These are phyloP conservation scores for Amazona finschi DNA, from an alignment of 2,797 vertebrate genomes.

Conservation along the genomic window DNA sequence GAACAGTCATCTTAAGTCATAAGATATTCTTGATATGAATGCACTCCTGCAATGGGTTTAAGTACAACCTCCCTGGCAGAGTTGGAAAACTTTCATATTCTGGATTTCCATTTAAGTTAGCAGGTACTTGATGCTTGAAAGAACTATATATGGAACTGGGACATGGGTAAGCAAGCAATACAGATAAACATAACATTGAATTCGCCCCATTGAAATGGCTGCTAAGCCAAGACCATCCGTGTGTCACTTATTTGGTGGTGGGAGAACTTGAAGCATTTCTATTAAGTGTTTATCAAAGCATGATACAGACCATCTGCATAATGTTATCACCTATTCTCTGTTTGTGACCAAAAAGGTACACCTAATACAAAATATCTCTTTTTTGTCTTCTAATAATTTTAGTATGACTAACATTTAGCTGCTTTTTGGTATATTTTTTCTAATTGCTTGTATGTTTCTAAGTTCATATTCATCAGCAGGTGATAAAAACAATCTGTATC, in stretches of 20 bases:
- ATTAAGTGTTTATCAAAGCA: slow-evolving; percentile 36
- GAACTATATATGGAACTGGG: not conserved
- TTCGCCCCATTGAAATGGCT: not conserved
- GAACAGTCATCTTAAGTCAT: not conserved
- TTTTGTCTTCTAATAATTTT: not conserved
- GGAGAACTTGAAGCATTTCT: slow-evolving; percentile 1
- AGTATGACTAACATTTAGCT: not conserved
- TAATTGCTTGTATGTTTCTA: not conserved
- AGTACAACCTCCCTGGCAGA: not conserved
- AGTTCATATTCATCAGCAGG: not conserved
- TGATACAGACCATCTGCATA: not conserved
- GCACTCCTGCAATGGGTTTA: not conserved
- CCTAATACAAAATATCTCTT: not conserved
- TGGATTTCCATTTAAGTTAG: not conserved
- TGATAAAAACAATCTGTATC: not conserved
- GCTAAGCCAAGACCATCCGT: not conserved
- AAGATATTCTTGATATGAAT: not conserved
- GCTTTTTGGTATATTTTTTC: not conserved
- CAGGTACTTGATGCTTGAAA: not conserved
- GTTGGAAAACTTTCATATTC: not conserved
- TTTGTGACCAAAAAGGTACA: not conserved
- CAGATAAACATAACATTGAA: not conserved
- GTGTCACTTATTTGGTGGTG: not conserved
- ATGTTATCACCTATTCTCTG: not conserved
- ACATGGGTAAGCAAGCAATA: not conserved